Base-by-base conservation (phyloP, 1,140 invertebrate genomes). In the Hycleus phaleratus region DNA sequence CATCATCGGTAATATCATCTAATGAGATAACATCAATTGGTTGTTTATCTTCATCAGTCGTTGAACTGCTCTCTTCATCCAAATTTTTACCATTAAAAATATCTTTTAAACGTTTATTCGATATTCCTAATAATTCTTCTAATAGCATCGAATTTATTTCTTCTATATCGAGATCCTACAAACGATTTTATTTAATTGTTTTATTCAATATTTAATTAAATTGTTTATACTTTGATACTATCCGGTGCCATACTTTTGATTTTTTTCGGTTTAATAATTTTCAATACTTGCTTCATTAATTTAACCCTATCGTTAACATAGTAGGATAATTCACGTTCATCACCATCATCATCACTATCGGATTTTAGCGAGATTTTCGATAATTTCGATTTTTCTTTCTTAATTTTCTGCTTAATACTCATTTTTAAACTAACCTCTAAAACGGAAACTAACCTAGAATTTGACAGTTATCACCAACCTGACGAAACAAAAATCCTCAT, bases 231-330 rank as follows among this genome's bases (percentile, higher is more conserved):
- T 56, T 77, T 75, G 8, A 84, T 74, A 57, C 79, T 82, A 25
- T 79, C 77, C 0, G 83, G 82, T 2, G 81, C 78, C 69, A 84
- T 78, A 5, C 78, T 74, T 61, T 79, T 76, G 4, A 85, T 74
- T 46, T 83, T 83, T 61, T 81, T 83, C 0, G 76, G 74, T 66
- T 82, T 84, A 0, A 85, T 68, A 0, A 79, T 75, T 24, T 78
- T 79, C 67, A 84, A 81, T 7, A 83, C 78, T 71, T 84, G 81
- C 51, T 82, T 81, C 70, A 84, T 81, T 44, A 85, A 63, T 63
- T 81, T 82, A 0, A 85, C 76, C 42, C 82, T 70, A 61, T 85
- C 82, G 47, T 83, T 79, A 3, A 82, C 76, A 58, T 81, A 84
- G 62, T 82, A 79, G 0, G 78, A 77, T 52, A 85, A 73, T 51